These are phyloP conservation scores for Caenorhabditis sp. DNA, from an alignment of 2,888 invertebrate genomes.

Conservation along the genomic window DNA sequence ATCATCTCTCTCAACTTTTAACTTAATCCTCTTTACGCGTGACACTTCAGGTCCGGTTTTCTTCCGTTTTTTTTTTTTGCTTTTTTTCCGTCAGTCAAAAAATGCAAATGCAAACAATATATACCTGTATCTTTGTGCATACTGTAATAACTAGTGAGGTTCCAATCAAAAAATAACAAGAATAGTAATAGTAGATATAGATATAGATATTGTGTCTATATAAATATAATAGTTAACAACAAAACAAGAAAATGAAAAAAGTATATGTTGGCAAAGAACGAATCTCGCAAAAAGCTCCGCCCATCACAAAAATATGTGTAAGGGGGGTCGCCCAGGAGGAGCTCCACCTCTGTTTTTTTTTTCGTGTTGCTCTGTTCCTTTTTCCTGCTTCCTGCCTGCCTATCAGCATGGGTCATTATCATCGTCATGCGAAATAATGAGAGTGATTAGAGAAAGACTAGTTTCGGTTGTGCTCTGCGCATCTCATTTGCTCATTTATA, in stretches of 20 bases:
- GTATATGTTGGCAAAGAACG: too few species aligned
- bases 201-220: not conserved
- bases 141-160: conserved; percentile 5
- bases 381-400: conserved; percentile 24
- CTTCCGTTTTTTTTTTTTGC: too few species aligned
- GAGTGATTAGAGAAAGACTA: conserved; percentile 3
- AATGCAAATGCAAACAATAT: not conserved
- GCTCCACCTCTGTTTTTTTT: not conserved
- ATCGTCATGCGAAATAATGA: not conserved
- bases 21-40: not conserved
- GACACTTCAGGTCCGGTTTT: not conserved
- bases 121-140: conserved; percentile 46
- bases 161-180: not conserved
- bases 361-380: conserved; percentile 13
- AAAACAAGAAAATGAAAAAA: too few species aligned
- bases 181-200: not conserved
- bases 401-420: not conserved
- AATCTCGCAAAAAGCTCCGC: not conserved
- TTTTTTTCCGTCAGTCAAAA: too few species aligned
- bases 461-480: not conserved
- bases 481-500: conserved; percentile 12
- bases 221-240: too few species aligned
- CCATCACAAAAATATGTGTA: not conserved
- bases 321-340: not conserved
- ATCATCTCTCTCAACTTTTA: not conserved